Evolutionary conservation across 1,140 invertebrate species (phyloP), one percentile per base, ranked within the genome.

Genomic region (Papilio polytes): DNA sequence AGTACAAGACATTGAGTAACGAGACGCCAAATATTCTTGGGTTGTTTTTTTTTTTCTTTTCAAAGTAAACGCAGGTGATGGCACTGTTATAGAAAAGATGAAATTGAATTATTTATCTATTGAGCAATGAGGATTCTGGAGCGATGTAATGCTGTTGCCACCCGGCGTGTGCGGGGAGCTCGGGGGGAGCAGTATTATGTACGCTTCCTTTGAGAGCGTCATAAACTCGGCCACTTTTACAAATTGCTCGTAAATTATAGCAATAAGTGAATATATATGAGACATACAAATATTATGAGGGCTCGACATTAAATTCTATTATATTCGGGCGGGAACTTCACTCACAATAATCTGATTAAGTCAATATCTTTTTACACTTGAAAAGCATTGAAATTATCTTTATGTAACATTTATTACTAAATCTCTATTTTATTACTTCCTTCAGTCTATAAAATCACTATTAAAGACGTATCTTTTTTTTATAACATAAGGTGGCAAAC

Each of bases 51-150:
- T n/a, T 89, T 91, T 89, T 83, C 82, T 83, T 84, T 84, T 83
- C 73, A 79, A 80, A 84, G 80, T 83, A 80, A 85, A 92, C 84
- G 92, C 91, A 94, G 93, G 91, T 93, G 92, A 92, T 86, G 91
- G 85, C 85, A 89, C 86, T 85, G 84, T 90, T 87, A 88, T 87
- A 88, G 85, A 91, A 90, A 88, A 87, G 82, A 41, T 8, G 36
- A 88, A 89, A 91, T 92, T 92, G 89, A 94, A 94, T 94, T 92
- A 94, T 92, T 89, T 88, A 83, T 80, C 86, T 87, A 92, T 90
- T 90, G 88, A 92, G 53, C 88, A 90, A 86, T 84, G 77, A 79
- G 89, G 87, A 86, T 87, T 83, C 85, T 85, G 88, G 85, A 86
- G 85, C 87, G 85, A 84, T 83, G 84, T 88, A 87, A 89, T 88